Conservation (phyloP, 2,113 vertebrate species). For the Pogonocichla stellata region DNA sequence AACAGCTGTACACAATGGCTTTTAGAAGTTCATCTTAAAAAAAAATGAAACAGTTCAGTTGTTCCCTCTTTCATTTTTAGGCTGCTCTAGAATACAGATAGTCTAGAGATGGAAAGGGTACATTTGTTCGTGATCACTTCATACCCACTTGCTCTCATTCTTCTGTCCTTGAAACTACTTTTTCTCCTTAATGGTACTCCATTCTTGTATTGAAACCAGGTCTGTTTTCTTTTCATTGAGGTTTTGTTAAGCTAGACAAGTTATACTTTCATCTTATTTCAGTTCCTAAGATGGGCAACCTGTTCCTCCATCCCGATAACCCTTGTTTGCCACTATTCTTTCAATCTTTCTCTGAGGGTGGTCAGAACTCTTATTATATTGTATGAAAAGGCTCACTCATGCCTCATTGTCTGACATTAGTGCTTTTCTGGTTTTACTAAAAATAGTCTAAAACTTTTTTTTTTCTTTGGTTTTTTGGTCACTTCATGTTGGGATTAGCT, state of each 20-base stretch:
- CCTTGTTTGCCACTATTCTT: background rate
- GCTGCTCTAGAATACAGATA: background rate
- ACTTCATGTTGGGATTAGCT: background rate
- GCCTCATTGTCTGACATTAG: rapidly evolving
- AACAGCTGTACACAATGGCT: background rate
- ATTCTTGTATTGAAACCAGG: background rate
- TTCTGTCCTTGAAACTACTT: background rate
- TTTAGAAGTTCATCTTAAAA: background rate
- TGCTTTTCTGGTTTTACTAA: background rate
- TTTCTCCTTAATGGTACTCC: background rate
- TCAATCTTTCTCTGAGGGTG: background rate
- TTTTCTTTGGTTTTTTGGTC: background rate
- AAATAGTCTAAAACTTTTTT: background rate
- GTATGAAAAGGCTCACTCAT: background rate
- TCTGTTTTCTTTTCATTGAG: background rate
- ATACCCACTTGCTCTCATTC: background rate
- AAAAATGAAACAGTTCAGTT: background rate
- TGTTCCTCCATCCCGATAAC: background rate
- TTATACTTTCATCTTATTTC: background rate
- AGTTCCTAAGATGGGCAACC: background rate
- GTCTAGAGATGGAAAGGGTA: background rate
- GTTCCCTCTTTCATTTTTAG: background rate
- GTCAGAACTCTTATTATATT: background rate
- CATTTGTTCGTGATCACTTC: background rate
- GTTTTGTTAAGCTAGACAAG: background rate